A percentile compares a stretch with the other conserved stretches of the same genome.
Conservation (phyloP, 2,888 invertebrate species). For the Monochamus alternatus region DNA sequence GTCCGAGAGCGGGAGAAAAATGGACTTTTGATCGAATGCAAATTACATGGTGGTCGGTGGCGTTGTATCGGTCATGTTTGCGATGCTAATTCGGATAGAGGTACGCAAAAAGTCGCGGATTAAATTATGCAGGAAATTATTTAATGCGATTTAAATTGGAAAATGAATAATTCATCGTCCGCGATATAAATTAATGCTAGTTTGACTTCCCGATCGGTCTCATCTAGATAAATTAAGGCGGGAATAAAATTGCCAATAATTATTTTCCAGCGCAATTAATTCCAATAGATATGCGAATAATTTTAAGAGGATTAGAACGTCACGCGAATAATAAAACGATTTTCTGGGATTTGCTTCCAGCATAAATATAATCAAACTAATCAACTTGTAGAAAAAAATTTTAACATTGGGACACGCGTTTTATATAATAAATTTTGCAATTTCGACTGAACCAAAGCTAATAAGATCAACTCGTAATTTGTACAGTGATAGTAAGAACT, state of each 20-base stretch:
- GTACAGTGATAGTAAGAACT: no score
- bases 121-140: conserved; percentile 1
- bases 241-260: neutral
- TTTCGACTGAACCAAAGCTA: no score
- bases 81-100: neutral
- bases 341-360: no score
- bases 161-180: neutral
- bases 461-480: no score
- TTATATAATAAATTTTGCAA: no score
- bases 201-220: neutral
- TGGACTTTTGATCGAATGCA: conserved; percentile 8
- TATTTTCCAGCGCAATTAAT: neutral
- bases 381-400: no score
- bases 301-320: neutral
- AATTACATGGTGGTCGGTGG: conserved; percentile 3
- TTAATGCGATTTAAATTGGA: conserved; percentile 8
- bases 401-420: no score
- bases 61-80: neutral
- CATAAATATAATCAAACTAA: no score
- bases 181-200: neutral
- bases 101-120: neutral
- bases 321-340: no score
- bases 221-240: neutral
- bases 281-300: neutral
- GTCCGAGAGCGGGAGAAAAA: conserved; percentile 2